Percentiles rank a stretch among this genome's conserved stretches.
These are phyloP conservation scores for Athrips mouffetella DNA, from an alignment of 2,888 invertebrate genomes.

Conservation along the genomic window DNA sequence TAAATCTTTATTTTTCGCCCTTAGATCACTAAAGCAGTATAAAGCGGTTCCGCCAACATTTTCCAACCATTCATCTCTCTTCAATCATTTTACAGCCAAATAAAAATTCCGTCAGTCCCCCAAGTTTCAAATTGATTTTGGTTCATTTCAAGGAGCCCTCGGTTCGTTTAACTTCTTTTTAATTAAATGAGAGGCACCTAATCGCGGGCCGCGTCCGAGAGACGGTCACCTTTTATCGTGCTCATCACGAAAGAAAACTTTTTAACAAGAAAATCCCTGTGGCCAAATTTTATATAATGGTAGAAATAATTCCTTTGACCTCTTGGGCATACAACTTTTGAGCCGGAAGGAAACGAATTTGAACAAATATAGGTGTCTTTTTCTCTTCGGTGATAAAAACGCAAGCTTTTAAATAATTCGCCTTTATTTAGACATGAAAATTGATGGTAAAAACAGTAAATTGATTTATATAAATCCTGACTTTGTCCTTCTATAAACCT, in stretches of 20 bases:
- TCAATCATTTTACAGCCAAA: slow-evolving; percentile 39
- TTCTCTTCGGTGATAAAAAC: too few species aligned
- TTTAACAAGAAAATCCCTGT: slow-evolving; percentile 15
- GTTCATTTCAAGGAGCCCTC: slow-evolving; percentile 43
- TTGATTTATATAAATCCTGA: too few species aligned
- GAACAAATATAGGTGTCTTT: too few species aligned
- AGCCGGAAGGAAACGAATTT: too few species aligned
- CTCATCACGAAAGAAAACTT: slow-evolving; percentile 31
- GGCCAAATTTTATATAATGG: slow-evolving; percentile 6
- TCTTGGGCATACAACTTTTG: too few species aligned
- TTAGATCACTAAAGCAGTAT: too few species aligned
- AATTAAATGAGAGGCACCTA: slow-evolving; percentile 62
- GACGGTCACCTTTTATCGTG: slow-evolving; percentile 32
- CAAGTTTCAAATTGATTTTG: slow-evolving; percentile 63
- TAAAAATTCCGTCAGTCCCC: slow-evolving; percentile 41
- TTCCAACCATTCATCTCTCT: slow-evolving; percentile 29
- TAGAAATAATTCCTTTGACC: slow-evolving; percentile 10
- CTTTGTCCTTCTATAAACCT: too few species aligned
- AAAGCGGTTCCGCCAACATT: too few species aligned
- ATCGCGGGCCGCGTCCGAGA: slow-evolving; percentile 36
- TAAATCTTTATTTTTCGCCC: too few species aligned
- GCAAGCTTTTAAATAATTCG: too few species aligned
- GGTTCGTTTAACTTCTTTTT: slow-evolving; percentile 67
- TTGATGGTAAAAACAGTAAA: too few species aligned
- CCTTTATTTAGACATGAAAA: too few species aligned